phyloP scores from a whole-genome alignment of 2,797 vertebrate genomes.

The Brachymystax lenok region DNA sequence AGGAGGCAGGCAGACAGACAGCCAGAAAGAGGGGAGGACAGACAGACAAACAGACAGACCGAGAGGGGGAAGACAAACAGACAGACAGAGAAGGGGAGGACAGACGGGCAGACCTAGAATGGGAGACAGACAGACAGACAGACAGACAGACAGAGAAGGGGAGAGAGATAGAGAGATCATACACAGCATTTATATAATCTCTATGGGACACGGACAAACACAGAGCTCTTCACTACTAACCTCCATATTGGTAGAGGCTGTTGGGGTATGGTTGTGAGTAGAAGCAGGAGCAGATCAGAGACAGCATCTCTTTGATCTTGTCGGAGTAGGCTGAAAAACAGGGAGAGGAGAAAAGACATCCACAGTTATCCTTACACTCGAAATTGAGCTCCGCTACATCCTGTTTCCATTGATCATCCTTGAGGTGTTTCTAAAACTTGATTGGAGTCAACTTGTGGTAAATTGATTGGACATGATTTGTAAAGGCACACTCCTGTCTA shows the following conservation, averaged over 20 bases:
- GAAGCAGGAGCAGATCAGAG: slow-evolving; percentile 91
- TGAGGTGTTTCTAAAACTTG: too few relatives aligned
- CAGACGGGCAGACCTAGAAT: background rate
- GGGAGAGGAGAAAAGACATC: slow-evolving; percentile 11
- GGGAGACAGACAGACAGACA: background rate
- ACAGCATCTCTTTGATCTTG: slow-evolving; percentile 92
- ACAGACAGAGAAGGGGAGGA: background rate
- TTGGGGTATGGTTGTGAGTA: slow-evolving; percentile 85
- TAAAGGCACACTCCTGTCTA: too few relatives aligned
- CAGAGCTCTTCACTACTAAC: slow-evolving; percentile 61
- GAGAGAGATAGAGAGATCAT: background rate
- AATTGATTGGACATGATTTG: too few relatives aligned
- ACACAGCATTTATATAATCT: too few relatives aligned
- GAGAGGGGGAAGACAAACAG: background rate
- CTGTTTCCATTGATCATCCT: too few relatives aligned
- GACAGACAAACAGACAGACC: too few relatives aligned
- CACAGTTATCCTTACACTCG: background rate
- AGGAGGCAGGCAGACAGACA: background rate
- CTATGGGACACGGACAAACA: background rate
- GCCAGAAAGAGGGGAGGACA: background rate
- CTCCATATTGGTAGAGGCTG: slow-evolving; percentile 83
- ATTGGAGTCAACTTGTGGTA: too few relatives aligned
- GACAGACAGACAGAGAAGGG: background rate
- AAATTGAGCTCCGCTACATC: too few relatives aligned
- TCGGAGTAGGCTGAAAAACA: slow-evolving; percentile 84